Evolutionary conservation across 2,888 invertebrate species (phyloP).

Genomic region (Lasioglossum zephyrum): DNA sequence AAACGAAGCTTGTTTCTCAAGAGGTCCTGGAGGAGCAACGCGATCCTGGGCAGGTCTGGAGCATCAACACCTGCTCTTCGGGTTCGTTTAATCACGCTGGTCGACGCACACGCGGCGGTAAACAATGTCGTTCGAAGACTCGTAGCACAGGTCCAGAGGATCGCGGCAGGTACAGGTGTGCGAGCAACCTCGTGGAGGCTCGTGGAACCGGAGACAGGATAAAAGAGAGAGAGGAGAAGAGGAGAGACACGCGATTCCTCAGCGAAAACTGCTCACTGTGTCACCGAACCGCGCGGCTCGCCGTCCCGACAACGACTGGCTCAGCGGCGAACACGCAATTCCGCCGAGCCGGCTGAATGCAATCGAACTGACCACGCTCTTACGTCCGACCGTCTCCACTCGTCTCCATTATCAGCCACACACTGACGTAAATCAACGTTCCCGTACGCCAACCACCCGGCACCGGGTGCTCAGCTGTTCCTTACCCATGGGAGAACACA

Average conservation of each 20-base stretch:
- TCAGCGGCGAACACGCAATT: constrained; percentile 44
- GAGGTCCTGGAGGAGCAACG: not conserved
- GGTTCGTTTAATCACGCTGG: constrained; percentile 9
- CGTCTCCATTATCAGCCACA: constrained; percentile 6
- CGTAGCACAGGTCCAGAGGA: constrained; percentile 12
- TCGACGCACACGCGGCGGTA: constrained; percentile 12
- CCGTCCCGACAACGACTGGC: constrained; percentile 66
- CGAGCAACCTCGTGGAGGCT: not conserved
- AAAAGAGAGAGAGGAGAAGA: not conserved
- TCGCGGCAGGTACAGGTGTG: not conserved
- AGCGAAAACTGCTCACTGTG: constrained; percentile 3
- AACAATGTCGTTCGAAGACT: constrained; percentile 25
- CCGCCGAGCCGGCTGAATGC: constrained; percentile 40
- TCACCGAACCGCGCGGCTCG: constrained; percentile 50
- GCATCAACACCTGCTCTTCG: constrained; percentile 44
- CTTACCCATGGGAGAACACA: not conserved
- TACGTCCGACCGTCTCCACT: constrained; percentile 32
- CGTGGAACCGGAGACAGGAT: not conserved
- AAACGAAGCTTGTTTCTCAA: constrained; percentile 23
- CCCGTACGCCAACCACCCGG: constrained; percentile 10
- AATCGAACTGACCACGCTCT: constrained; percentile 63
- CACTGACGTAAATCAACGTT: constrained; percentile 33
- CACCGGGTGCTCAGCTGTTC: constrained; percentile 11
- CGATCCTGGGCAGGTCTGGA: not conserved
- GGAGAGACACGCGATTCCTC: not conserved